phyloP scores from a whole-genome alignment of 2,797 vertebrate genomes.

The Sphaeramia orbicularis region DNA sequence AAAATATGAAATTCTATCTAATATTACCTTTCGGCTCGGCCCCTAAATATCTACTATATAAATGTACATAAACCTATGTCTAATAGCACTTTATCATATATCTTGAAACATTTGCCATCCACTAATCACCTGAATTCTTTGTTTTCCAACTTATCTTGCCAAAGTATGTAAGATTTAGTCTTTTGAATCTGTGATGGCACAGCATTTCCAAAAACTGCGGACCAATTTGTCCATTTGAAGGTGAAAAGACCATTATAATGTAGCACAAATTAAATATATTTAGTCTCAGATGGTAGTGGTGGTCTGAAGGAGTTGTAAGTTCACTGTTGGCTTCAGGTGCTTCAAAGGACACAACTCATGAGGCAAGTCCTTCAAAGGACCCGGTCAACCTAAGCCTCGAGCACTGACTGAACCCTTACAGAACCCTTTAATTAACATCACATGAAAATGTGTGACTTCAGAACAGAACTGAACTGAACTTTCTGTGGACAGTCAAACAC shows the following conservation, averaged over 20 bases:
- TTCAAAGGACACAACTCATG: neutral
- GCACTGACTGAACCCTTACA: constrained; percentile 22
- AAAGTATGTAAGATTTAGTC: too few species aligned
- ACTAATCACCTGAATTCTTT: too few species aligned
- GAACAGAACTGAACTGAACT: neutral
- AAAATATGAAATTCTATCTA: too few species aligned
- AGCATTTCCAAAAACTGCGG: too few species aligned
- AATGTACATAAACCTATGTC: too few species aligned
- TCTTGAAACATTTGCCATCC: too few species aligned
- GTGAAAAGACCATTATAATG: neutral
- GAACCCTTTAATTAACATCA: constrained; percentile 16
- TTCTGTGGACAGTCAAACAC: neutral
- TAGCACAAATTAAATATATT: neutral
- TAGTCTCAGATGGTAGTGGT: neutral
- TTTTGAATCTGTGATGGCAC: too few species aligned
- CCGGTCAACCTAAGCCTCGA: constrained; percentile 6
- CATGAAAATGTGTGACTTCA: neutral
- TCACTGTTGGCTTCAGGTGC: constrained; percentile 21
- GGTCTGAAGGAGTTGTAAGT: constrained; percentile 16
- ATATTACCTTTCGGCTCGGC: too few species aligned
- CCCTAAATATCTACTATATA: too few species aligned
- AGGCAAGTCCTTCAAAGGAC: constrained; percentile 19
- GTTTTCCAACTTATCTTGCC: too few species aligned
- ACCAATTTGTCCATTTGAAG: neutral
- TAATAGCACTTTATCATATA: too few species aligned